phyloP scores from a whole-genome alignment of 1,140 invertebrate genomes.

The Listronotus oregonensis region DNA sequence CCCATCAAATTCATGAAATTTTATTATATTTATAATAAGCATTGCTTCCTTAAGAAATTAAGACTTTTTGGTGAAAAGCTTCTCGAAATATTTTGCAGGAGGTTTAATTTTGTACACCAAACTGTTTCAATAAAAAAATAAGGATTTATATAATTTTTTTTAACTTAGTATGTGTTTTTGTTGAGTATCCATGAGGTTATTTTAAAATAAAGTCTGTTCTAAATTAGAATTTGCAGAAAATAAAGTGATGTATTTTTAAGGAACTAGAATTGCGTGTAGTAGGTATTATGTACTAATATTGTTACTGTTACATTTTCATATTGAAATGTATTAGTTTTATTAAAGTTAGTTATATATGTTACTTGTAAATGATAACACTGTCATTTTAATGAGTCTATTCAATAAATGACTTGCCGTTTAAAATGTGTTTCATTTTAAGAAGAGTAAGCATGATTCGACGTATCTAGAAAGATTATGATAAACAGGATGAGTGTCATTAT shows the following conservation, averaged over 20 bases:
- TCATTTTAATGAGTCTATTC: constrained; percentile 14
- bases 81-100: too few species aligned
- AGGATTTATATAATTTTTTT: too few species aligned
- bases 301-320: constrained; percentile 36
- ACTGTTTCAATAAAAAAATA: too few species aligned
- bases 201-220: constrained; percentile 25
- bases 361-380: constrained; percentile 7
- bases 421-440: neutral
- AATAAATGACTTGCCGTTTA: constrained; percentile 13
- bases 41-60: too few species aligned
- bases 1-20: too few species aligned
- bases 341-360: neutral
- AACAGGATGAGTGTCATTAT: too few species aligned
- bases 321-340: constrained; percentile 38
- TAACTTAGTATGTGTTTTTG: neutral
- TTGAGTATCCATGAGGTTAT: constrained; percentile 10
- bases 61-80: too few species aligned
- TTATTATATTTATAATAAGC: too few species aligned
- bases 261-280: constrained; percentile 12
- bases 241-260: constrained; percentile 24
- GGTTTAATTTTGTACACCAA: too few species aligned
- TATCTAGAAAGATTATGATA: neutral
- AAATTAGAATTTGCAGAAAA: constrained; percentile 31
- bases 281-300: constrained; percentile 29
- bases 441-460: neutral